phyloP scores from a whole-genome alignment of 2,797 vertebrate genomes.

The Diplodus sargus region DNA sequence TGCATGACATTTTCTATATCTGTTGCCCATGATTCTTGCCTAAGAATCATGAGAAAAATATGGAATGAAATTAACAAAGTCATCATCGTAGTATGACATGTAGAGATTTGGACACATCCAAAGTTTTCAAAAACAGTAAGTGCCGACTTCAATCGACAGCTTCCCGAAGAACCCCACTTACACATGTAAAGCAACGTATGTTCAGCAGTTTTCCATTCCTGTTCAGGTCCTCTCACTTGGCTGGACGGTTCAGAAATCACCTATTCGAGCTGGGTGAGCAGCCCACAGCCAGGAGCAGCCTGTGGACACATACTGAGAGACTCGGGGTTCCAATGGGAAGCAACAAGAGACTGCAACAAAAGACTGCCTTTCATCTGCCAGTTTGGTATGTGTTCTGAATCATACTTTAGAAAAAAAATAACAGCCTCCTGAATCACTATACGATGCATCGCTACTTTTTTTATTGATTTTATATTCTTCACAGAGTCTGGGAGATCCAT shows the following conservation, averaged over 20 bases:
- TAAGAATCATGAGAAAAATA: too few relatives aligned
- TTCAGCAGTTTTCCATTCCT: background rate
- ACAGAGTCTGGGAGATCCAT: conserved; percentile 85
- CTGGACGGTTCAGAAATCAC: conserved; percentile 86
- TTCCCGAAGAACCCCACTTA: too few relatives aligned
- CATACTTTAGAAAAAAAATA: background rate
- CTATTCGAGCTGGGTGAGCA: conserved; percentile 86
- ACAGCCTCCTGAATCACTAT: background rate
- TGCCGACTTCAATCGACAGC: too few relatives aligned
- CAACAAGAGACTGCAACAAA: conserved; percentile 84
- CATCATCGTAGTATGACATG: too few relatives aligned
- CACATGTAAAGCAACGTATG: background rate
- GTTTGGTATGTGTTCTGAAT: conserved; percentile 84
- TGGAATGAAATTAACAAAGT: too few relatives aligned
- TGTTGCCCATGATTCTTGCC: too few relatives aligned
- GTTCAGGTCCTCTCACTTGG: conserved; percentile 86
- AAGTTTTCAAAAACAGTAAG: too few relatives aligned
- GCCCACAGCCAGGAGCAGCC: conserved; percentile 55
- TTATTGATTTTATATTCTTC: conserved; percentile 1
- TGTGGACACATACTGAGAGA: conserved; percentile 86
- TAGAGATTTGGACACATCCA: too few relatives aligned
- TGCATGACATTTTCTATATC: too few relatives aligned
- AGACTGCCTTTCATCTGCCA: conserved; percentile 88
- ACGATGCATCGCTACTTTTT: background rate
- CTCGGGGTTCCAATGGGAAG: conserved; percentile 84